Conservation (phyloP, 2,888 invertebrate genomes). For the Lithophane socia region DNA sequence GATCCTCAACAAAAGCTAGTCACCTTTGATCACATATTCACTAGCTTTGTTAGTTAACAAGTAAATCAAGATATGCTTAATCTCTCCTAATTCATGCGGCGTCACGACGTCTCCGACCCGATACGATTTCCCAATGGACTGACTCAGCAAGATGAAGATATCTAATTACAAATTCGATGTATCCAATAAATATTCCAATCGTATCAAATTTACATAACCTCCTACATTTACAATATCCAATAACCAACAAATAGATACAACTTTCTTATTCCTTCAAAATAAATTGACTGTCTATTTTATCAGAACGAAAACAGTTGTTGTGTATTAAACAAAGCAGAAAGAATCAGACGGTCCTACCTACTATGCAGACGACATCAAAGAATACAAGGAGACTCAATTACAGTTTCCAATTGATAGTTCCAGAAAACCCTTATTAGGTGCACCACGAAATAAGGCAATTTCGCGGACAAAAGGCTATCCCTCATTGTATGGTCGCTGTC, state of each 20-base stretch:
- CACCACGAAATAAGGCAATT: constrained; percentile 88
- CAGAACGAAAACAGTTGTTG: constrained; percentile 69
- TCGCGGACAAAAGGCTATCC: constrained; percentile 87
- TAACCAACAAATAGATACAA: constrained; percentile 2
- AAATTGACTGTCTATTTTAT: constrained; percentile 66
- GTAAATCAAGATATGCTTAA: constrained; percentile 64
- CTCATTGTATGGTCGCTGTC: constrained; percentile 79
- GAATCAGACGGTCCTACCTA: constrained; percentile 70
- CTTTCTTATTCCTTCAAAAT: constrained; percentile 30
- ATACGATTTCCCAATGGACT: constrained; percentile 85
- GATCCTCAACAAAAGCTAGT: constrained; percentile 34
- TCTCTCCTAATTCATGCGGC: constrained; percentile 75
- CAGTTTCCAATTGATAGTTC: constrained; percentile 85
- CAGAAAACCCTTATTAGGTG: constrained; percentile 86
- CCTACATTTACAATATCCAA: constrained; percentile 16
- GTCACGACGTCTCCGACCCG: constrained; percentile 78
- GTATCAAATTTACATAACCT: constrained; percentile 81
- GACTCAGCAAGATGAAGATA: constrained; percentile 77
- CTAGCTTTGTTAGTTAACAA: constrained; percentile 57
- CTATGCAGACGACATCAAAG: constrained; percentile 86
- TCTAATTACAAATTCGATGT: constrained; percentile 88
- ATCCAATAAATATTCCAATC: constrained; percentile 87
- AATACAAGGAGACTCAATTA: constrained; percentile 85
- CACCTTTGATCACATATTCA: constrained; percentile 59
- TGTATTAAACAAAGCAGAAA: constrained; percentile 73